Evolutionary conservation across 2,888 invertebrate genomes (phyloP).

Genomic region (Zygogramma bicolorata): DNA sequence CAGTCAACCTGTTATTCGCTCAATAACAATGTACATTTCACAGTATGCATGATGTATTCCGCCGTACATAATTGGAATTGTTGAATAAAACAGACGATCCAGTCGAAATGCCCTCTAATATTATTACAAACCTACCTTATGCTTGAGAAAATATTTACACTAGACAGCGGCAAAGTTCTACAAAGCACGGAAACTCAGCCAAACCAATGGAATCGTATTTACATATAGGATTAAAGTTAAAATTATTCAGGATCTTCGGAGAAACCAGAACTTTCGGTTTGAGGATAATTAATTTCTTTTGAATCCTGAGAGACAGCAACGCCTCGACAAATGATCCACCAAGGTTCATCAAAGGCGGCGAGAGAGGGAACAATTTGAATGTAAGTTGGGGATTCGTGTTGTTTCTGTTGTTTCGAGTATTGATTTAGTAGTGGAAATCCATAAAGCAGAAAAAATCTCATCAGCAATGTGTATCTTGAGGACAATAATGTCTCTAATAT

Average conservation of each 20-base stretch:
- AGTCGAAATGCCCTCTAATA: conserved; percentile 2
- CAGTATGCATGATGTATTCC: background rate
- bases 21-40: background rate
- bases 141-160: conserved; percentile 1
- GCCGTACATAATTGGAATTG: background rate
- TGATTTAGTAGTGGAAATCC: background rate
- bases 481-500: no score
- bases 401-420: background rate
- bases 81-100: conserved; percentile 11
- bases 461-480: no score
- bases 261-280: background rate
- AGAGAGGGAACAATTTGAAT: background rate
- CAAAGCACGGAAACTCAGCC: background rate
- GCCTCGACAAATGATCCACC: background rate
- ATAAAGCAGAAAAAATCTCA: background rate
- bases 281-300: conserved; percentile 9
- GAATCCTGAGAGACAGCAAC: background rate
- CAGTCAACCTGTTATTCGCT: background rate
- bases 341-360: background rate
- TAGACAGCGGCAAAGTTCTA: conserved; percentile 3
- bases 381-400: background rate
- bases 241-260: conserved; percentile 10
- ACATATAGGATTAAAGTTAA: conserved; percentile 9
- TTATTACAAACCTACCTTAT: conserved; percentile 9
- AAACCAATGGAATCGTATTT: conserved; percentile 3